Conservation (phyloP, 2,888 invertebrate genomes). For the Drosophila phalerata region DNA sequence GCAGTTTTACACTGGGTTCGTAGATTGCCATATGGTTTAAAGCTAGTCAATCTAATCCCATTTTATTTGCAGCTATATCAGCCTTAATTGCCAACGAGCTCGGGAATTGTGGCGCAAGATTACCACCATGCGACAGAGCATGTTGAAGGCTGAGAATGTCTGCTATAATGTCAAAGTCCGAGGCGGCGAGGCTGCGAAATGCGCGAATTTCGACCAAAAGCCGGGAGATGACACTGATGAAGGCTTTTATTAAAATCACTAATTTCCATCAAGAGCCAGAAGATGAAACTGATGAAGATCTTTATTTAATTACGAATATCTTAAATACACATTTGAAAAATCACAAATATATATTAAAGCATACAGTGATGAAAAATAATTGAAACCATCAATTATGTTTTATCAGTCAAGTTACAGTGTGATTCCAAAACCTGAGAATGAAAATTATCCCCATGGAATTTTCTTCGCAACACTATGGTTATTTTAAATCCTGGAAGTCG, state of each 20-base stretch:
- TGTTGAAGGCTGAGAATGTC: conserved; percentile 93
- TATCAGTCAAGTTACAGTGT: too few species aligned
- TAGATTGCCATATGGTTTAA: neutral
- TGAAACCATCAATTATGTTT: too few species aligned
- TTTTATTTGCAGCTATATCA: conserved; percentile 83
- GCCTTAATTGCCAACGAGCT: conserved; percentile 86
- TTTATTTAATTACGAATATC: conserved; percentile 67
- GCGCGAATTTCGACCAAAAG: conserved; percentile 85
- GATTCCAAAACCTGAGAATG: too few species aligned
- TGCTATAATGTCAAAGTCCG: conserved; percentile 93
- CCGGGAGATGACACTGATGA: conserved; percentile 85
- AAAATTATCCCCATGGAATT: too few species aligned
- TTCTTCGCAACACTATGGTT: too few species aligned
- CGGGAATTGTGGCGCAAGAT: conserved; percentile 91
- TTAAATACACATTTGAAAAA: neutral
- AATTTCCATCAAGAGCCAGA: conserved; percentile 84
- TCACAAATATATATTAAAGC: too few species aligned
- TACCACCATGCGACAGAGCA: conserved; percentile 90
- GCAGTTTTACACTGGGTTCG: conserved; percentile 82
- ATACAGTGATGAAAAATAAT: too few species aligned
- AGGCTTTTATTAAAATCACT: conserved; percentile 83
- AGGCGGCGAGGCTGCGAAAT: conserved; percentile 90
- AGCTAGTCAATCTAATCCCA: neutral
- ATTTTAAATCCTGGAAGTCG: too few species aligned
- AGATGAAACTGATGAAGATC: conserved; percentile 86